A percentile compares a stretch with the other conserved stretches of the same genome.
Evolutionary conservation across 2,113 vertebrate species (phyloP).

Genomic region (Oryctolagus cuniculus): mOryCun1.1 NC_091440.1:105576501-105577000

Average conservation of each 20-base stretch:
- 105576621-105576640: too few relatives aligned
- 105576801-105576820: background rate
- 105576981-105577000: background rate
- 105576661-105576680: background rate
- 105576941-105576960: background rate
- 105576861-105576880: background rate
- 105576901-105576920: background rate
- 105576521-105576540: constrained; percentile 15
- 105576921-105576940: background rate
- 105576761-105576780: background rate
- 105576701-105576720: constrained; percentile 34
- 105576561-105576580: background rate
- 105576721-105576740: background rate
- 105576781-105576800: background rate
- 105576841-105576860: background rate
- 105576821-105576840: background rate
- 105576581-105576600: background rate
- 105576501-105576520: background rate
- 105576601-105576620: background rate
- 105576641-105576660: background rate
- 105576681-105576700: background rate
- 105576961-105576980: background rate
- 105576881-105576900: background rate
- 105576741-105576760: constrained; percentile 10
- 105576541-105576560: background rate